Conservation (phyloP, 1,140 invertebrate species). For the Plutomurus gul region DNA sequence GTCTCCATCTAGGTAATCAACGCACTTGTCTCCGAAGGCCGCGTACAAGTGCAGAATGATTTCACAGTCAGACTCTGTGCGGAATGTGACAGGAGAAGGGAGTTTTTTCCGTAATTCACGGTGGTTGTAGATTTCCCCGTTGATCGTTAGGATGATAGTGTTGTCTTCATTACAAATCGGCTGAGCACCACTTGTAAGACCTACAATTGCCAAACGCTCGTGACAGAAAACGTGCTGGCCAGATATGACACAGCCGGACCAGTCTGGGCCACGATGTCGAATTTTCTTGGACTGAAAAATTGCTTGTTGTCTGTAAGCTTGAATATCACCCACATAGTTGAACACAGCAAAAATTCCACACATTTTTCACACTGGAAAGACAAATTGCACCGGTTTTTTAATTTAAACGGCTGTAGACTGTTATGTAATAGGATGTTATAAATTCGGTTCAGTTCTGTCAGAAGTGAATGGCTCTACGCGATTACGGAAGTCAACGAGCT, state of each 20-base stretch:
- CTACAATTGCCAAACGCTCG: conserved; percentile 37
- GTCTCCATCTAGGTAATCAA: conserved; percentile 23
- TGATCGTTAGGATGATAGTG: conserved; percentile 32
- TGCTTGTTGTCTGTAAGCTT: conserved; percentile 13
- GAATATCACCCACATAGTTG: neutral
- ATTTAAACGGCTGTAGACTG: too few relatives aligned
- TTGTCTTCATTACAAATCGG: conserved; percentile 31
- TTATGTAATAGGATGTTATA: neutral
- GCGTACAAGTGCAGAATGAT: conserved; percentile 36
- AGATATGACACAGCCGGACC: conserved; percentile 5
- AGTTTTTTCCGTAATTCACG: conserved; percentile 22
- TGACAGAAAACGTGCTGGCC: conserved; percentile 28
- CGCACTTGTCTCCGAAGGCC: neutral
- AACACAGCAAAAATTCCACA: conserved; percentile 39
- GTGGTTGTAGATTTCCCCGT: conserved; percentile 41
- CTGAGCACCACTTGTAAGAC: conserved; percentile 33
- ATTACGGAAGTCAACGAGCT: neutral
- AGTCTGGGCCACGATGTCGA: conserved; percentile 36
- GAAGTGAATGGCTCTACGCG: neutral
- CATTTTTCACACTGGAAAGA: conserved; percentile 31
- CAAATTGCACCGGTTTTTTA: too few relatives aligned
- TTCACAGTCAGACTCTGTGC: conserved; percentile 40
- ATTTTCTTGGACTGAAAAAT: conserved; percentile 31
- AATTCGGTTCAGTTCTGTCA: neutral
- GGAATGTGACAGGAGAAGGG: neutral